Evolutionary conservation across 1,140 invertebrate genomes (phyloP), one percentile per base, ranked within the genome.

Genomic region (Pantala flavescens): DNA sequence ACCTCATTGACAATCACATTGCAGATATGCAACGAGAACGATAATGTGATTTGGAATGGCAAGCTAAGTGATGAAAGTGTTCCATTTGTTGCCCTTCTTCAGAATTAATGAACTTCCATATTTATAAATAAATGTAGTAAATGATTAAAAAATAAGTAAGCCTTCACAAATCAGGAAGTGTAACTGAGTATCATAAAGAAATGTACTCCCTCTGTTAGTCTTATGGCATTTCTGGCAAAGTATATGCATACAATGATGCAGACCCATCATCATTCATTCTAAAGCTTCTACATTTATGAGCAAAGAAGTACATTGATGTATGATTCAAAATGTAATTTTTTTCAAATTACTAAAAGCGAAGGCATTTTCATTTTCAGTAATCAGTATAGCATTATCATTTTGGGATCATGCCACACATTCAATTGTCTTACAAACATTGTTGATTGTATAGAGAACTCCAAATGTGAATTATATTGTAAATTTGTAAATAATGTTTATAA

Each of bases 401-500:
- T 14, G 49, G 49, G 49, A 63, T 63, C 49, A 63, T 63, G 49
- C 49, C 49, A 63, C n/a, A 63, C 49, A 63, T 63, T 63, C 49
- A 63, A 63, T 19, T 63, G n/a, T 63, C 49, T 63, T 63, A 63
- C 28, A 63, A 21, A 19, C 49, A 63, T 63, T 63, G 49, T 21
- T 63, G 49, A 63, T 63, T 63, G 49, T 63, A 63, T 63, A 63
- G 49, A 19, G n/a, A 63, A 16, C n/a, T 19, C n/a, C 16, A 63
- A 63, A 21, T 16, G 49, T 63, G 49, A 63, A 63, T 19, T 63
- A 63, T 21, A 21, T 63, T 63, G 49, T 63, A 63, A 63, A 63
- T 63, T 63, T 63, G 49, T 63, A 63, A 63, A 63, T 63, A 63
- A 19, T 63, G 49, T 63, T 63, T 63, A 63, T 63, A 63, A 63